Conservation (phyloP, 2,888 invertebrate genomes). For the Pyralis farinalis region DNA sequence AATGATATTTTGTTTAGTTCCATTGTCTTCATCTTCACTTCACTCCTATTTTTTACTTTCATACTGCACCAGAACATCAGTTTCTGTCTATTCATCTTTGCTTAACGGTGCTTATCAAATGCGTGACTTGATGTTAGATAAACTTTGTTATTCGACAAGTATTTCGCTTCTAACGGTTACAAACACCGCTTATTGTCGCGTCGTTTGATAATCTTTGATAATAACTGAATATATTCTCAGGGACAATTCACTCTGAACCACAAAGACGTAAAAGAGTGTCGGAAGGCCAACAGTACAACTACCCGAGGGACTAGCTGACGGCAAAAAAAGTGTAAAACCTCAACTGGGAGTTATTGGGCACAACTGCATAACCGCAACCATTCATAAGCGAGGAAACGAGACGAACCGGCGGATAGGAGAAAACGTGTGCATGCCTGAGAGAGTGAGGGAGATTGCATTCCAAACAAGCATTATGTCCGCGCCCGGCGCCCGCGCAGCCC, state of each 20-base stretch:
- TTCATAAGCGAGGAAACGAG: slow-evolving; percentile 68
- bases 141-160: slow-evolving; percentile 29
- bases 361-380: slow-evolving; percentile 55
- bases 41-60: neutral
- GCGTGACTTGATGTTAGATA: slow-evolving; percentile 36
- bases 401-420: slow-evolving; percentile 48
- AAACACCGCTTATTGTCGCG: slow-evolving; percentile 10
- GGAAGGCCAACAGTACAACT: slow-evolving; percentile 25
- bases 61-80: slow-evolving; percentile 4
- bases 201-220: neutral
- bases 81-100: slow-evolving; percentile 9
- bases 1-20: neutral
- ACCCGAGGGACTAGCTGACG: slow-evolving; percentile 28
- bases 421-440: slow-evolving; percentile 58
- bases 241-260: neutral
- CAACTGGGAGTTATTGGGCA: slow-evolving; percentile 43
- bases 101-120: slow-evolving; percentile 37
- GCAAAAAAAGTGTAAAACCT: slow-evolving; percentile 41
- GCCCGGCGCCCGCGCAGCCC: slow-evolving; percentile 25
- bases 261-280: neutral
- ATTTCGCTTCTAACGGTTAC: slow-evolving; percentile 13
- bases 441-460: slow-evolving; percentile 78
- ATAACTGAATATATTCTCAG: neutral
- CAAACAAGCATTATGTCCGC: slow-evolving; percentile 38
- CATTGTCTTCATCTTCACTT: neutral